Conservation (phyloP, 2,113 vertebrate genomes). For the Salminus brasiliensis region DNA sequence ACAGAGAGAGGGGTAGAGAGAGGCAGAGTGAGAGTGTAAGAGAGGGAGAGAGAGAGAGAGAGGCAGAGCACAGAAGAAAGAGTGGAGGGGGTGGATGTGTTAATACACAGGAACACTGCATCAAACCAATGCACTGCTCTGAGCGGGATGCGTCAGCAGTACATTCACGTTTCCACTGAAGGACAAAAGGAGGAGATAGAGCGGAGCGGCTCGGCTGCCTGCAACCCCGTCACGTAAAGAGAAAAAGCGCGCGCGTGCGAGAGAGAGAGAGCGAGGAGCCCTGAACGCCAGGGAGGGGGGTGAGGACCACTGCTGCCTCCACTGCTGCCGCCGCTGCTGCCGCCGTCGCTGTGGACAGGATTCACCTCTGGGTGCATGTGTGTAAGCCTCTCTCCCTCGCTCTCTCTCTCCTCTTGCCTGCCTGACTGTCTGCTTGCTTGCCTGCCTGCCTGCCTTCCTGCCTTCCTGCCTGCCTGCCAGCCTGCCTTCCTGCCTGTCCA, state of each 20-base stretch:
- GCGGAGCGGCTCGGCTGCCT: slow-evolving; percentile 83
- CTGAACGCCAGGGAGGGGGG: slow-evolving; percentile 68
- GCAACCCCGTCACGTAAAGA: slow-evolving; percentile 78
- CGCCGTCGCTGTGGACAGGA: slow-evolving; percentile 72
- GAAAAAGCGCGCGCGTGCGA: slow-evolving; percentile 34
- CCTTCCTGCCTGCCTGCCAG: slow-evolving; percentile 58
- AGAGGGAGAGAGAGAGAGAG: slow-evolving; percentile 61
- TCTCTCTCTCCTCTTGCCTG: slow-evolving; percentile 57
- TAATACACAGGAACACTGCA: slow-evolving; percentile 88
- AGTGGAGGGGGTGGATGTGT: slow-evolving; percentile 76
- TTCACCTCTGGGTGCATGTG: slow-evolving; percentile 70
- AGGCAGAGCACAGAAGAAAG: slow-evolving; percentile 67
- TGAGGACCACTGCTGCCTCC: slow-evolving; percentile 48
- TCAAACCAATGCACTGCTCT: slow-evolving; percentile 90
- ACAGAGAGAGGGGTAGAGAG: slow-evolving; percentile 41
- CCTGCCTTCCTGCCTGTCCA: slow-evolving; percentile 54
- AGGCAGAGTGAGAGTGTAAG: slow-evolving; percentile 34
- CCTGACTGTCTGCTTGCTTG: slow-evolving; percentile 50
- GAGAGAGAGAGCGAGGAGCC: slow-evolving; percentile 56
- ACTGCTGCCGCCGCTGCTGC: neutral
- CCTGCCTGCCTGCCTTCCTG: slow-evolving; percentile 64
- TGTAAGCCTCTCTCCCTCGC: slow-evolving; percentile 60
- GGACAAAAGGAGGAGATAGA: slow-evolving; percentile 94
- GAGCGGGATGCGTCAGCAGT: slow-evolving; percentile 93
- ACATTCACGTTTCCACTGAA: slow-evolving; percentile 91